Conservation (phyloP, 2,888 invertebrate species). For the Dryadula phaetusa region DNA sequence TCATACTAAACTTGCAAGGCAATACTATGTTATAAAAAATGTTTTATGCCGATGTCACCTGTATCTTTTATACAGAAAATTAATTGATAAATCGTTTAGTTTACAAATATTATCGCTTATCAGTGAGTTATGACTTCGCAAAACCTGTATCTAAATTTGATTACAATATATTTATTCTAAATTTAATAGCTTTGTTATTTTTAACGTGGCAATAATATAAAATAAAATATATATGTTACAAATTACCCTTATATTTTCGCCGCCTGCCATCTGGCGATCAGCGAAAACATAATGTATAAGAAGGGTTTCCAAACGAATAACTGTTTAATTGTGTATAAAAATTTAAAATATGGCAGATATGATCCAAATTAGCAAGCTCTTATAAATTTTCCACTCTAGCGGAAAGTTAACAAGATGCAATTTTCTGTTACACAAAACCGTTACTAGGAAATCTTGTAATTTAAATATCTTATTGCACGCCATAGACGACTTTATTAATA, state of each 20-base stretch:
- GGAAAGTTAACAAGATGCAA: constrained; percentile 49
- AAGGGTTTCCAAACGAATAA: constrained; percentile 52
- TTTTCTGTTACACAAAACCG: constrained; percentile 47
- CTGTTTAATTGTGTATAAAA: constrained; percentile 56
- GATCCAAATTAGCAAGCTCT: constrained; percentile 53
- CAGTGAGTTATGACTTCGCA: neutral
- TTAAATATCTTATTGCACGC: constrained; percentile 50
- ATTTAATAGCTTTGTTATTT: constrained; percentile 6
- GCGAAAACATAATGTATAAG: constrained; percentile 50
- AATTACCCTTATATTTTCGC: neutral
- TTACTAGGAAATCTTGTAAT: constrained; percentile 53
- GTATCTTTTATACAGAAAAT: no score
- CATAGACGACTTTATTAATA: constrained; percentile 71
- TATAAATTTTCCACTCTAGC: constrained; percentile 57
- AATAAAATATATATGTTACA: neutral
- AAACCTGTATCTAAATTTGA: constrained; percentile 1
- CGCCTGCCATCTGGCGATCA: constrained; percentile 7
- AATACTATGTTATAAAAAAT: no score
- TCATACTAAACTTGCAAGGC: no score
- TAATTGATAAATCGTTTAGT: no score
- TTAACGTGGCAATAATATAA: constrained; percentile 4
- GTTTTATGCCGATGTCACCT: no score
- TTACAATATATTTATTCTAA: neutral
- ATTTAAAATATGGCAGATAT: constrained; percentile 55
- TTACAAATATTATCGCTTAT: no score